These are phyloP conservation scores for Pediacus dermestoides DNA, from an alignment of 2,888 invertebrate species.

Conservation along the genomic window DNA sequence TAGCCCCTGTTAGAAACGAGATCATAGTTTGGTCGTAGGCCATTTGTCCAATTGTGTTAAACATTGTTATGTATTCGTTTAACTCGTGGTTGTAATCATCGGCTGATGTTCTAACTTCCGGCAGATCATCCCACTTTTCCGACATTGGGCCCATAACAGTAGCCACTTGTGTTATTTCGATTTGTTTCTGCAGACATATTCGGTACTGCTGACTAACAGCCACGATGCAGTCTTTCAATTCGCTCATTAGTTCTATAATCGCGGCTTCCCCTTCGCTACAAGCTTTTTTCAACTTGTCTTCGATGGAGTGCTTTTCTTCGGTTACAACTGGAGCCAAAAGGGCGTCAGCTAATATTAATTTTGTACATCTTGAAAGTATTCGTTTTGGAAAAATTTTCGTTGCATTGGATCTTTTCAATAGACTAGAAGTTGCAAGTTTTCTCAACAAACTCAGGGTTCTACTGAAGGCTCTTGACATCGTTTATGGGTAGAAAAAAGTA, in stretches of 20 bases:
- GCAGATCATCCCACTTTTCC: constrained; percentile 42
- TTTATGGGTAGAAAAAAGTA: too few relatives aligned
- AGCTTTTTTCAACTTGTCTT: constrained; percentile 31
- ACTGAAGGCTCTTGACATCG: too few relatives aligned
- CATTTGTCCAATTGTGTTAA: constrained; percentile 41
- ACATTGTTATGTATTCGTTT: constrained; percentile 37
- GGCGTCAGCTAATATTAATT: not conserved
- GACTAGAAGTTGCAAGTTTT: too few relatives aligned
- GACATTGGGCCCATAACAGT: constrained; percentile 35
- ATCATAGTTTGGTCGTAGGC: constrained; percentile 33
- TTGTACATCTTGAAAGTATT: not conserved
- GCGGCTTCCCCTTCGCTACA: constrained; percentile 39
- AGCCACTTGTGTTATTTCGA: constrained; percentile 39
- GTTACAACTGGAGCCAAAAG: not conserved
- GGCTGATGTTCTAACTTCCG: constrained; percentile 38
- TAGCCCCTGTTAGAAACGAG: constrained; percentile 17
- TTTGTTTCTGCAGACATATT: constrained; percentile 42
- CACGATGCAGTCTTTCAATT: constrained; percentile 38
- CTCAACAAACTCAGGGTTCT: too few relatives aligned
- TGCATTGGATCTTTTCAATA: too few relatives aligned
- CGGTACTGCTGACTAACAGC: constrained; percentile 43
- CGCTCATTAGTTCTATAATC: constrained; percentile 38
- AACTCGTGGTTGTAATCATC: constrained; percentile 41
- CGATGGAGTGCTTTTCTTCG: too few relatives aligned
- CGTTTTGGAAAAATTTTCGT: not conserved